Evolutionary conservation across 2,888 invertebrate genomes (phyloP).

Genomic region (Phengaris alcon): DNA sequence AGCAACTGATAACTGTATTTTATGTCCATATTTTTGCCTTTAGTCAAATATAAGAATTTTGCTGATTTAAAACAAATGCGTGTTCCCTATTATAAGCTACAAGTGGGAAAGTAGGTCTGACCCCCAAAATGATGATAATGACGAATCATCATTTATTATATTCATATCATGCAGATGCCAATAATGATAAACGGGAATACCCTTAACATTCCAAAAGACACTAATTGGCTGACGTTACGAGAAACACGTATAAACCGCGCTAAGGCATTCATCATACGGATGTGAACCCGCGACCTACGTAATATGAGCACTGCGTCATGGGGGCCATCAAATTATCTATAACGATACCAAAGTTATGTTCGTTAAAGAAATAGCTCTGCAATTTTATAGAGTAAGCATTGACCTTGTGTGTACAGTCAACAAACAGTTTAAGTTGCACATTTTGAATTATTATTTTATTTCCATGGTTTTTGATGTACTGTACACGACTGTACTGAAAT

Average conservation of each 20-base stretch:
- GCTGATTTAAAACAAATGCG: too few relatives aligned
- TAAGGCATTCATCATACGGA: neutral
- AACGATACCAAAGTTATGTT: constrained; percentile 3
- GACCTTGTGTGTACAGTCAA: constrained; percentile 6
- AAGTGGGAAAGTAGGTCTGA: too few relatives aligned
- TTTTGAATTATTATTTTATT: neutral
- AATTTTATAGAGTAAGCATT: neutral
- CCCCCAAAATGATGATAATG: too few relatives aligned
- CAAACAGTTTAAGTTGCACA: neutral
- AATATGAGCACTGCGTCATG: neutral
- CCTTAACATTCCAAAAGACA: constrained; percentile 4
- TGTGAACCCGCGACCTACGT: neutral
- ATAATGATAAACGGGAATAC: neutral
- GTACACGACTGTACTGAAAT: too few relatives aligned
- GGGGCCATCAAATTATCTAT: neutral
- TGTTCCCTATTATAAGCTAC: too few relatives aligned
- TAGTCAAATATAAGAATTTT: too few relatives aligned
- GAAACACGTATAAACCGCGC: neutral
- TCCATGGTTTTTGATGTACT: too few relatives aligned
- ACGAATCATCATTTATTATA: neutral
- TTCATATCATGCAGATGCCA: neutral
- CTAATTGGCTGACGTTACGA: constrained; percentile 7
- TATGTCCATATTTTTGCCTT: too few relatives aligned
- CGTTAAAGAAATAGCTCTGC: neutral
- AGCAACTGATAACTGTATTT: too few relatives aligned